Evolutionary conservation across 2,113 vertebrate genomes (phyloP).

Genomic region (Rhodinocichla rosea): DNA sequence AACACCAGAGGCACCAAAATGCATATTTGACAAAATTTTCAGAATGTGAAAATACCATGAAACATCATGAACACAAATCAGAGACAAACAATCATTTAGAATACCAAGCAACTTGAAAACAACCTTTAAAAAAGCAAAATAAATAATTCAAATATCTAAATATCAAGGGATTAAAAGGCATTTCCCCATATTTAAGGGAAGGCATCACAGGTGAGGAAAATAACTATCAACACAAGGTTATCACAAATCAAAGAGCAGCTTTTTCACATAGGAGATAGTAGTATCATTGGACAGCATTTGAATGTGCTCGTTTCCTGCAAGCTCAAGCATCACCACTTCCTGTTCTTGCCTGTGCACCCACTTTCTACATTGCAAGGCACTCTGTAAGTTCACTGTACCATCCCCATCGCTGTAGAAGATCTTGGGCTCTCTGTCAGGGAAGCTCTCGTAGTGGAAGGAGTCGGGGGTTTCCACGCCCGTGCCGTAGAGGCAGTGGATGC

Average conservation of each 20-base stretch:
- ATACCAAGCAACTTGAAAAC: constrained; percentile 15
- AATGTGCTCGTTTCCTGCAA: constrained; percentile 88
- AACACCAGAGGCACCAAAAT: constrained; percentile 34
- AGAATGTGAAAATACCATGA: not conserved
- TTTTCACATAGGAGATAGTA: constrained; percentile 88
- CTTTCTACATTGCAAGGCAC: constrained; percentile 81
- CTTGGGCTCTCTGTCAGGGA: constrained; percentile 89
- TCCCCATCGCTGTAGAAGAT: constrained; percentile 83
- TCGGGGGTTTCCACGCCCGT: constrained; percentile 81
- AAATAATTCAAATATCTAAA: constrained; percentile 54
- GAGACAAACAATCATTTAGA: not conserved
- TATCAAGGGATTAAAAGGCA: constrained; percentile 37
- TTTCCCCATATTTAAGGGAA: constrained; percentile 34
- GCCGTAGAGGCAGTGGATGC: constrained; percentile 89
- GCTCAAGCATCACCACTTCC: constrained; percentile 76
- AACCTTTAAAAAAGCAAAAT: constrained; percentile 19
- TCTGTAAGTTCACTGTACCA: constrained; percentile 92
- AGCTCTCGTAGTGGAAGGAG: constrained; percentile 82
- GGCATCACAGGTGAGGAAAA: constrained; percentile 44
- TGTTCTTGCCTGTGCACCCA: constrained; percentile 83
- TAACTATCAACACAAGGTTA: not conserved
- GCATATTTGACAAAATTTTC: not conserved
- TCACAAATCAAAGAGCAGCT: constrained; percentile 79
- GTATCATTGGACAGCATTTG: constrained; percentile 85
- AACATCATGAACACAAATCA: not conserved